These are phyloP conservation scores for Acridotheres tristis DNA, from an alignment of 2,797 vertebrate species.

Conservation along the genomic window DNA sequence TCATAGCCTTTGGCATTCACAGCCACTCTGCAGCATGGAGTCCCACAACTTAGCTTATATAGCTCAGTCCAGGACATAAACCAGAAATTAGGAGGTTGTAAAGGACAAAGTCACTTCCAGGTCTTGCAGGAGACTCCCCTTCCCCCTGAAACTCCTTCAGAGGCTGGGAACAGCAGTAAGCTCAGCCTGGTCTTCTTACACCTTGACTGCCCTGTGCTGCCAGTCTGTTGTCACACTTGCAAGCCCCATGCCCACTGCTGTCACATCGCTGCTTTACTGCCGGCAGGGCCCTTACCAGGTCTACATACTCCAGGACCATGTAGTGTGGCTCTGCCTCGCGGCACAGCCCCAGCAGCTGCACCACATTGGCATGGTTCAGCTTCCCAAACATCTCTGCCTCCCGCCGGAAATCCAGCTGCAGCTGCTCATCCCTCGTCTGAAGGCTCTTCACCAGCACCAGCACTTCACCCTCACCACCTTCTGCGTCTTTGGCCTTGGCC, in stretches of 20 bases:
- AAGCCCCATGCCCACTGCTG: neutral
- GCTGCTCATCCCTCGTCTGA: constrained; percentile 89
- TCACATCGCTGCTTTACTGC: no score
- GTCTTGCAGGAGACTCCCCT: neutral
- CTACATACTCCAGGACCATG: constrained; percentile 95
- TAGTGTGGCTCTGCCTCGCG: constrained; percentile 91
- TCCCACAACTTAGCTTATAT: neutral
- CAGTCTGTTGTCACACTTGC: neutral
- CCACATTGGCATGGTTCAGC: constrained; percentile 88
- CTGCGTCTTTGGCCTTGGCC: constrained; percentile 89
- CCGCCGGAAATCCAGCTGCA: constrained; percentile 90
- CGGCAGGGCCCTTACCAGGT: constrained; percentile 84
- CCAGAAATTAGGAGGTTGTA: neutral
- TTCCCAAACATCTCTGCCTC: constrained; percentile 97
- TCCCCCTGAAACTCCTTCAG: neutral
- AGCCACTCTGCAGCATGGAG: neutral
- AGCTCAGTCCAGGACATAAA: neutral
- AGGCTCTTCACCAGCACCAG: constrained; percentile 96
- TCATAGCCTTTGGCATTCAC: neutral
- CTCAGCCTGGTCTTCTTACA: neutral
- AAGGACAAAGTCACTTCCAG: neutral
- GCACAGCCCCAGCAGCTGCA: constrained; percentile 91
- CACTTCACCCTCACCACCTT: constrained; percentile 83
- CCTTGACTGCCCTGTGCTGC: neutral
- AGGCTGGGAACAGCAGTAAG: neutral